Conservation (phyloP, 2,888 invertebrate genomes). For the Dasysyrphus albostriatus region DNA sequence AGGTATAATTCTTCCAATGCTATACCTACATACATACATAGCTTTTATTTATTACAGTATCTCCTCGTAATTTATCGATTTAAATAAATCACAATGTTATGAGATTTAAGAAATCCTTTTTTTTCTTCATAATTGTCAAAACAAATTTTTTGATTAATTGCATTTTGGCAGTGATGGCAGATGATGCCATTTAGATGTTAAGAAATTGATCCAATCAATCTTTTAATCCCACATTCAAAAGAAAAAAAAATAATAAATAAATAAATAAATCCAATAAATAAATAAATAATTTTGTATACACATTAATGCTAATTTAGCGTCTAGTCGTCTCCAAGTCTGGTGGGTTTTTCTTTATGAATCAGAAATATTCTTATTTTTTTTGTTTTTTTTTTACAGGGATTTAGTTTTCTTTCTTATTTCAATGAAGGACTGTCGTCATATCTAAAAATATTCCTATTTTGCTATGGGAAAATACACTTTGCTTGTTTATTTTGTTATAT, state of each 20-base stretch:
- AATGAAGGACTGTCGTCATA: neutral
- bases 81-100: neutral
- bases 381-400: neutral
- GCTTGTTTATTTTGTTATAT: neutral
- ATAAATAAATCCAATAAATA: neutral
- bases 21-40: no score
- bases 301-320: slow-evolving; percentile 2
- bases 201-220: slow-evolving; percentile 8
- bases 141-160: neutral
- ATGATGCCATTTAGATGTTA: neutral
- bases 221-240: neutral
- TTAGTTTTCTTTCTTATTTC: neutral
- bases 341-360: slow-evolving; percentile 29
- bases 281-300: neutral
- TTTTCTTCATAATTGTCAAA: neutral
- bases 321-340: slow-evolving; percentile 14
- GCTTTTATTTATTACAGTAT: no score
- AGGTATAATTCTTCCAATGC: no score
- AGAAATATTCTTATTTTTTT: slow-evolving; percentile 1
- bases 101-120: neutral
- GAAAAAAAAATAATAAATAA: neutral
- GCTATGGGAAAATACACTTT: neutral
- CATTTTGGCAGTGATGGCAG: neutral
- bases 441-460: slow-evolving; percentile 17
- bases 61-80: neutral